These are phyloP conservation scores for Chondrilla cf. caribensis DNA, from an alignment of 37 sponge, comb jelly and placozoan species.

Conservation along the genomic window DNA sequence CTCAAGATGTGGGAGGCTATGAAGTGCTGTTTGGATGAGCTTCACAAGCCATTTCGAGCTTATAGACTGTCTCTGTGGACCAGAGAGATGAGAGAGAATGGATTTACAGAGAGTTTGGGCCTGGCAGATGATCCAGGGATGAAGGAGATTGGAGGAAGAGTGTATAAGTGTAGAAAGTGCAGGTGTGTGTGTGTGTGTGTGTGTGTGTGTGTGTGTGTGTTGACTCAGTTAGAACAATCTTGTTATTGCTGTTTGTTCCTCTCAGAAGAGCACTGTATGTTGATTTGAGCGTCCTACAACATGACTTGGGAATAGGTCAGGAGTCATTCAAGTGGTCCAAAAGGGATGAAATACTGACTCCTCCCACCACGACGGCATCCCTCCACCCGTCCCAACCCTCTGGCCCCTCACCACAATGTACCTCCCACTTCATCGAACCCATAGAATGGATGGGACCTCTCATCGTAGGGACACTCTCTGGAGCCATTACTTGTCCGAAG, in stretches of 20 bases:
- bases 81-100: constrained; percentile 30
- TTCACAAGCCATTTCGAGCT: constrained; percentile 40
- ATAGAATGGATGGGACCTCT: constrained; percentile 58
- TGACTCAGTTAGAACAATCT: too few species aligned
- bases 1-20: constrained; percentile 67
- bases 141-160: constrained; percentile 8
- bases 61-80: constrained; percentile 50
- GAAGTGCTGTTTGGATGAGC: constrained; percentile 43
- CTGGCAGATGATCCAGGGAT: constrained; percentile 50
- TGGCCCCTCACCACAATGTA: constrained; percentile 24
- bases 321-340: constrained; percentile 72
- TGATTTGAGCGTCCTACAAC: constrained; percentile 56
- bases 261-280: constrained; percentile 58
- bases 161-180: constrained; percentile 74
- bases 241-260: neutral
- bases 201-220: too few species aligned
- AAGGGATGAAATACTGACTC: constrained; percentile 5
- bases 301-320: constrained; percentile 62
- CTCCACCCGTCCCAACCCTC: neutral
- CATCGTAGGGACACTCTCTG: constrained; percentile 46
- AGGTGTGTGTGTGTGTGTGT: constrained; percentile 35
- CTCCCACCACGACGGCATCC: neutral
- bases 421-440: constrained; percentile 71
- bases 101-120: constrained; percentile 26
- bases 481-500: constrained; percentile 78